Conservation (phyloP, 1,140 invertebrate species). For the Drosophila simulans region DNA sequence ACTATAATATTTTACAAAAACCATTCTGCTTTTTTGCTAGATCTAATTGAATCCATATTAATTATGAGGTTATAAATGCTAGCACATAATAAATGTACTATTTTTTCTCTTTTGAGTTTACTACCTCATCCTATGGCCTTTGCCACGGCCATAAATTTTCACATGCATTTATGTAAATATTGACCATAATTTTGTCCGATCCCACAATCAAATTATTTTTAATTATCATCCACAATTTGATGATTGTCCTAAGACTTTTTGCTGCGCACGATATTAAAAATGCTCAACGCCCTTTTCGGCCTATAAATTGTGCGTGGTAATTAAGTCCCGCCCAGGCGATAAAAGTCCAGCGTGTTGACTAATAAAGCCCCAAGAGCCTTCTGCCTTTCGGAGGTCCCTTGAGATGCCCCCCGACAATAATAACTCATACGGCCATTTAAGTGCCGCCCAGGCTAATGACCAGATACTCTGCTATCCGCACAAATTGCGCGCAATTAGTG, state of each 20-base stretch:
- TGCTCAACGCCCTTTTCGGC: constrained; percentile 56
- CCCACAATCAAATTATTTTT: constrained; percentile 48
- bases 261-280: constrained; percentile 36
- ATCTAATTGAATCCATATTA: no score
- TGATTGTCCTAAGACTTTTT: constrained; percentile 33
- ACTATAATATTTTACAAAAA: no score
- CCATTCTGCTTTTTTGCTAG: no score
- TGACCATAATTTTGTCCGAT: background rate
- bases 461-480: constrained; percentile 50
- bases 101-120: background rate
- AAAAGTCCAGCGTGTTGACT: constrained; percentile 41
- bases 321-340: constrained; percentile 58
- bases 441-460: constrained; percentile 68
- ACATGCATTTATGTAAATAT: constrained; percentile 19
- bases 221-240: constrained; percentile 36
- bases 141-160: no score
- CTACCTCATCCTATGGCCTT: background rate
- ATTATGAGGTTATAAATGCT: background rate
- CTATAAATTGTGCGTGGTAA: constrained; percentile 65
- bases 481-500: constrained; percentile 80
- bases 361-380: constrained; percentile 47
- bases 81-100: background rate
- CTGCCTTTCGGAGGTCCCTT: constrained; percentile 19
- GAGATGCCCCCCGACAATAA: constrained; percentile 47
- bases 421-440: constrained; percentile 78